Percentiles rank a stretch among this genome's conserved stretches.
Conservation (phyloP, 2,888 invertebrate species). For the Apoda limacodes region DNA sequence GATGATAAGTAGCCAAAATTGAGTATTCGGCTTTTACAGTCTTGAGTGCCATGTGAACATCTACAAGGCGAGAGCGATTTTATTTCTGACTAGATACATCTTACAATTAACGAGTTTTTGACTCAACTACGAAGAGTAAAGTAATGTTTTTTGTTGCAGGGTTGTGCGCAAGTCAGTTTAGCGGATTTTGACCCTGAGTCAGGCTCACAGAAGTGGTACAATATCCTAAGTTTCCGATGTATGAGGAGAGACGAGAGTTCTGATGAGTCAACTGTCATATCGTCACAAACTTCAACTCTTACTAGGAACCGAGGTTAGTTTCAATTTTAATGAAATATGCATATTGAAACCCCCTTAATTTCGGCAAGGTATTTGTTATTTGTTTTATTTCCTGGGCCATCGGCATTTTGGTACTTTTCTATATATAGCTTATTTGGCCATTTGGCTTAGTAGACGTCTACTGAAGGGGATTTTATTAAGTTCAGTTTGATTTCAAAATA, state of each 20-base stretch:
- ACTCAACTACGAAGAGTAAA: constrained; percentile 9
- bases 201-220: constrained; percentile 92
- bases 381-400: too few relatives aligned
- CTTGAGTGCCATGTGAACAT: constrained; percentile 62
- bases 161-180: constrained; percentile 94
- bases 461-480: too few relatives aligned
- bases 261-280: constrained; percentile 96
- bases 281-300: constrained; percentile 95
- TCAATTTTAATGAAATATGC: background rate
- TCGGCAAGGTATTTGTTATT: too few relatives aligned
- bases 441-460: too few relatives aligned
- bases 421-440: too few relatives aligned
- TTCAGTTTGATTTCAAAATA: too few relatives aligned
- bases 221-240: constrained; percentile 79
- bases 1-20: constrained; percentile 68
- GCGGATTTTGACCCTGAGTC: constrained; percentile 92
- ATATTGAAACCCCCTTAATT: background rate
- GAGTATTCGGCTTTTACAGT: constrained; percentile 54
- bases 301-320: constrained; percentile 84
- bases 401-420: too few relatives aligned
- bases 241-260: constrained; percentile 88
- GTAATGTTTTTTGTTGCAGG: constrained; percentile 68
- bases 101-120: constrained; percentile 2
- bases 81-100: background rate
- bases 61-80: constrained; percentile 60